Conservation (phyloP, 1,140 invertebrate genomes). For the Drosophila pachea region DNA sequence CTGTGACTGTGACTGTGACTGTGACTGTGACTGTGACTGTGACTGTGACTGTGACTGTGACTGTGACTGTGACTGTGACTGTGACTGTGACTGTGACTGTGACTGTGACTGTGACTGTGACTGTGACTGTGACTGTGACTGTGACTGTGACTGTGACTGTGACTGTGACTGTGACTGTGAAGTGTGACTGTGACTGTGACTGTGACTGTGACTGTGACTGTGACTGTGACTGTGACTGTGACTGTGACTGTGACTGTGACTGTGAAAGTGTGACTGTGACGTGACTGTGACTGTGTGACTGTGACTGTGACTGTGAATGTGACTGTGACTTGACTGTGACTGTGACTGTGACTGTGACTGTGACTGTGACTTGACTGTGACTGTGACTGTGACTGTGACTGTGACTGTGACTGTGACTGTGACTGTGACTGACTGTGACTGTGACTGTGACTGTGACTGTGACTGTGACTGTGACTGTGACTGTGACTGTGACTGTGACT, state of each 20-base stretch:
- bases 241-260: background rate
- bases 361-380: background rate
- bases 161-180: background rate
- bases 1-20: background rate
- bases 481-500: no score
- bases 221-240: no score
- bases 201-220: no score
- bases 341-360: constrained; percentile 2
- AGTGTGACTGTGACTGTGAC: no score
- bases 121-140: background rate
- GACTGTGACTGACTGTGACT: constrained; percentile 1
- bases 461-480: background rate
- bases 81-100: background rate
- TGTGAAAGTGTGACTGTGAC: no score
- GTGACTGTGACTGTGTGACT: background rate
- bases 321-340: background rate
- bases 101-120: background rate
- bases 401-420: background rate
- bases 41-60: no score
- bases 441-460: background rate
- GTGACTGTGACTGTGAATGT: background rate
- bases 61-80: background rate
- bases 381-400: background rate
- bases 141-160: background rate
- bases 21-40: no score